Evolutionary conservation across 1,140 invertebrate genomes (phyloP), one percentile per base, ranked within the genome.

Genomic region (Phymastichus coffea): DNA sequence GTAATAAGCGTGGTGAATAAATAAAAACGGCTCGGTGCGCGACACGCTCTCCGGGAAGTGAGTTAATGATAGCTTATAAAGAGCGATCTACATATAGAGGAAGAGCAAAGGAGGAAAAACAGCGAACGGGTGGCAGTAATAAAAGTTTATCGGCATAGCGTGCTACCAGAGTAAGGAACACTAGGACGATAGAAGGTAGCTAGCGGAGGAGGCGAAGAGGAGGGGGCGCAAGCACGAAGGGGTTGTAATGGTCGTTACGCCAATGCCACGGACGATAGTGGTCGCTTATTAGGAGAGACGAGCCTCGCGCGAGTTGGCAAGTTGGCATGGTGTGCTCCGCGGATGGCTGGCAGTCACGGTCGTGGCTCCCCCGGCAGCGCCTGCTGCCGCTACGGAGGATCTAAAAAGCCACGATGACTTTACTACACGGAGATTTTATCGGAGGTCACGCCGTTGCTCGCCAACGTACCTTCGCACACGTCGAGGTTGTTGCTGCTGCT

Each of bases 331-430:
- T 30, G 49, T 23, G 37, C 40, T 17, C 17, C 17, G 40, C 59
- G 69, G 69, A 70, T 70, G 69, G 68, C 49, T 75, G 70, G 71
- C 70, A 70, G 75, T 77, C 71, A 74, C 63, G 69, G 65, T 74
- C 64, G 56, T 52, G 56, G n/a, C 23, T 66, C 57, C 54, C 58
- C 51, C 63, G 52, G 44, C 57, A 64, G 44, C 61, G 53, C 64
- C 43, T 35, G 10, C 74, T 76, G 75, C 74, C 72, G 70, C 63
- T 66, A n/a, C n/a, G n/a, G n/a, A n/a, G n/a, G n/a, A n/a, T n/a
- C n/a, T n/a, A n/a, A n/a, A n/a, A n/a, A n/a, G n/a, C n/a, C n/a
- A n/a, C n/a, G n/a, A n/a, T n/a, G n/a, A n/a, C n/a, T n/a, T n/a
- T n/a, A n/a, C n/a, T 33, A 15, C 35, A 61, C 20, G 26, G 37